These are phyloP conservation scores for Byasa hedistus DNA, from an alignment of 2,888 invertebrate genomes.

Conservation along the genomic window DNA sequence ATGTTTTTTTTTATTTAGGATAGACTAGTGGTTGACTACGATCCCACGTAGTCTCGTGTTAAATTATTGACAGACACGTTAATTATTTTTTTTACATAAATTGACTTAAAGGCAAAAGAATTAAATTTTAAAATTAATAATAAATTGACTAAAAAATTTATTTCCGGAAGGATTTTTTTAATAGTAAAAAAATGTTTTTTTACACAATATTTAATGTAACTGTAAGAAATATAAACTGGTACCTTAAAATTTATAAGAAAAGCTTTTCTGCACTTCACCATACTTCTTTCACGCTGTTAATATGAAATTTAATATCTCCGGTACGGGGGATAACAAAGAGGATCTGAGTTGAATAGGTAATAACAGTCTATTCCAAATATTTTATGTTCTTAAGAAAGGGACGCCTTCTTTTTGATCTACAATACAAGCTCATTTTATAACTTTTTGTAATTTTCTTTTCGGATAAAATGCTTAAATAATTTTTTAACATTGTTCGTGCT, in stretches of 20 bases:
- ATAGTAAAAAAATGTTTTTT: neutral
- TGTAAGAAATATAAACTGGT: conserved; percentile 2
- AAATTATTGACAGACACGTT: too few species aligned
- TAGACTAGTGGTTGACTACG: too few species aligned
- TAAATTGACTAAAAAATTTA: too few species aligned
- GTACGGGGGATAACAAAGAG: conserved; percentile 18
- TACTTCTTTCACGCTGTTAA: conserved; percentile 7
- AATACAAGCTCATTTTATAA: neutral
- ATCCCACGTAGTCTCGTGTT: too few species aligned
- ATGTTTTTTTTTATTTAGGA: too few species aligned
- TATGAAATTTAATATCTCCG: conserved; percentile 28
- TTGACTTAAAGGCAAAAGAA: too few species aligned
- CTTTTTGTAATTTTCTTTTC: conserved; percentile 3
- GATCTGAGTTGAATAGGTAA: conserved; percentile 27
- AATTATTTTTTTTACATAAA: too few species aligned
- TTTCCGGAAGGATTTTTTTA: too few species aligned
- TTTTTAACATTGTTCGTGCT: neutral
- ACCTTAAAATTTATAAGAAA: neutral
- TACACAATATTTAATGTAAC: neutral
- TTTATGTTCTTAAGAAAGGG: conserved; percentile 21
- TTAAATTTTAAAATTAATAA: too few species aligned
- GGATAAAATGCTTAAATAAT: neutral
- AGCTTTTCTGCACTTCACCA: neutral
- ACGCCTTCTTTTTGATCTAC: conserved; percentile 27
- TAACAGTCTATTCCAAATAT: conserved; percentile 26